Evolutionary conservation across 2,797 vertebrate species (phyloP), one percentile per base, ranked within the genome.

Genomic region (Ctenopoma kingsleyae): DNA sequence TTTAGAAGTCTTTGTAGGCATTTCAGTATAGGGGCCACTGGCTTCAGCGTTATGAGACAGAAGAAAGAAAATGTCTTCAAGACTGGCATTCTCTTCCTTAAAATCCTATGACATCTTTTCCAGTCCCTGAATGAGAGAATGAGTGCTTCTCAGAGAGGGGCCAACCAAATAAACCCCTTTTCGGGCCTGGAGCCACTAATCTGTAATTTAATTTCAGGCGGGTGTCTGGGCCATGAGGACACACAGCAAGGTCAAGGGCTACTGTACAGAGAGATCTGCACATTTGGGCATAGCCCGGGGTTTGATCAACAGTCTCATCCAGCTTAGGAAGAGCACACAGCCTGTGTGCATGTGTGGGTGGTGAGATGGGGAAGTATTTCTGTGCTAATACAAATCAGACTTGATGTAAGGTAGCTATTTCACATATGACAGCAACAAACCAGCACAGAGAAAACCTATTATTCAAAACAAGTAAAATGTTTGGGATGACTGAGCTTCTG

Each of bases 171-270:
- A 93, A 92, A 90, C 75, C 80, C 77, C 73, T 91, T 77, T 86
- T 82, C 76, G 70, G 75, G 86, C 82, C 76, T 40, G 68, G 30
- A 84, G 87, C 84, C 86, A 91, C 90, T 92, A 92, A 93, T 93
- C 90, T 92, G 88, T 93, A 80, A 92, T 92, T 91, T 93, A 88
- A 92, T 93, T 94, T 93, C 89, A 90, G 78, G 67, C 68, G 80
- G 88, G 89, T 83, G 81, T 91, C 87, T 81, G 83, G 88, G 77
- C 84, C 87, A 83, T 40, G 72, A 85, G 89, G 90, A 92, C 81
- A 75, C 81, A 60, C 54, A 50, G 83, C 85, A 89, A 89, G 86
- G 88, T 88, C 89, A 89, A 87, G 87, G 83, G 89, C 82, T 85
- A 91, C 86, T 86, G 87, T 86, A 87, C 81, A 73, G 72, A 86